Conservation (phyloP, 2,797 vertebrate species). For the Anas flavirostris region DNA sequence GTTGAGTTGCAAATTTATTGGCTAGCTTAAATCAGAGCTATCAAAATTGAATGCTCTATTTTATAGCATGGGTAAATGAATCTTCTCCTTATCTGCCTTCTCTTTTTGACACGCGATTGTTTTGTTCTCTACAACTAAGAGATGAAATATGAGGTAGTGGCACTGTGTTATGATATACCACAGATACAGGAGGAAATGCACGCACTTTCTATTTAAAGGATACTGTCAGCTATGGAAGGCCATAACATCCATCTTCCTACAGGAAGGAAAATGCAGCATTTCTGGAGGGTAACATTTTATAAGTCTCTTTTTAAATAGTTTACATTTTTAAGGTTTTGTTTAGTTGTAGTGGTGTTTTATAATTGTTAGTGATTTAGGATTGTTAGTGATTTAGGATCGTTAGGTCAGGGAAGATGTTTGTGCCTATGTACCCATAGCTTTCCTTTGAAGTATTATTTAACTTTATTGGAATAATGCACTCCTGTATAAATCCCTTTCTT, state of each 20-base stretch:
- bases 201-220: constrained; percentile 52
- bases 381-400: neutral
- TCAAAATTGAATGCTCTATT: constrained; percentile 61
- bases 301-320: neutral
- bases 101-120: constrained; percentile 53
- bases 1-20: constrained; percentile 63
- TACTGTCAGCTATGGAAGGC: constrained; percentile 43
- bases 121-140: constrained; percentile 50
- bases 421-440: neutral
- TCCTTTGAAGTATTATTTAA: neutral
- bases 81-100: constrained; percentile 52
- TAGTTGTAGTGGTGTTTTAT: neutral
- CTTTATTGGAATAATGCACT: neutral
- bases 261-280: neutral
- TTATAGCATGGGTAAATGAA: constrained; percentile 59
- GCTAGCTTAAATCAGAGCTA: constrained; percentile 55
- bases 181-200: constrained; percentile 39
- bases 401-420: neutral
- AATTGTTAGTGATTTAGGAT: neutral
- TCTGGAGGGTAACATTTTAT: constrained; percentile 3
- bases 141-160: constrained; percentile 63
- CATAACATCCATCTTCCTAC: constrained; percentile 42
- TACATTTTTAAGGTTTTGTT: neutral
- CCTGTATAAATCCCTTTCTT: neutral
- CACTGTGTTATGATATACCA: constrained; percentile 36